Evolutionary conservation across 2,113 vertebrate species (phyloP).

Genomic region (Podarcis cretensis): DNA sequence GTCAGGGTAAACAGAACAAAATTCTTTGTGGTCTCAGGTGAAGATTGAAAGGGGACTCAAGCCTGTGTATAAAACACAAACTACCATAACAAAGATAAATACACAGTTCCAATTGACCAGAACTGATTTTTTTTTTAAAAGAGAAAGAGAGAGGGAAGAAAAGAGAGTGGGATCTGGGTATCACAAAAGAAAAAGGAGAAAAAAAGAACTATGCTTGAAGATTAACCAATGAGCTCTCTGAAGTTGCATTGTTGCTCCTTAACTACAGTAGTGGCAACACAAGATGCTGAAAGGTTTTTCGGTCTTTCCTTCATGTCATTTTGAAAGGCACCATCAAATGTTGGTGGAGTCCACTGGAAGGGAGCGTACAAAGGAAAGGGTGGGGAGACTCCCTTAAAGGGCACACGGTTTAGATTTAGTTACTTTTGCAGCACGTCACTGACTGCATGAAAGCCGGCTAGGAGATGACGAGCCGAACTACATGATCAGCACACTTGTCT

Average conservation of each 20-base stretch:
- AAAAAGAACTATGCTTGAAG: conserved; percentile 19
- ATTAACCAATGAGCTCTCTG: neutral
- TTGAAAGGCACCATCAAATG: neutral
- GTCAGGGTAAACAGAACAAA: conserved; percentile 61
- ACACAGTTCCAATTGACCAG: conserved; percentile 22
- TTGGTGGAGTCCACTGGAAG: neutral
- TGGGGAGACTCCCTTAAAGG: neutral
- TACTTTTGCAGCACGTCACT: neutral
- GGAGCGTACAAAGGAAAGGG: neutral
- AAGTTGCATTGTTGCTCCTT: neutral
- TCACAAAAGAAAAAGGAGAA: neutral
- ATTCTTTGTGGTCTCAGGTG: conserved; percentile 67
- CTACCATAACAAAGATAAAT: conserved; percentile 53
- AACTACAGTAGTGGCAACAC: neutral
- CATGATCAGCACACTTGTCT: neutral
- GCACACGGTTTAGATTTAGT: neutral
- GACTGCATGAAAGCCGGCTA: neutral
- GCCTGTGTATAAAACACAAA: conserved; percentile 47
- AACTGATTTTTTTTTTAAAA: neutral
- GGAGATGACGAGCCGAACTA: neutral
- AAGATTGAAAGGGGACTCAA: conserved; percentile 60
- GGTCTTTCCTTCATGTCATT: neutral
- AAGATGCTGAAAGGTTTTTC: neutral
- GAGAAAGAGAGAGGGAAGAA: conserved; percentile 15
- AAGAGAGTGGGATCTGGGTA: neutral